Conservation (phyloP, 2,797 vertebrate genomes). For the Agapornis canus region DNA sequence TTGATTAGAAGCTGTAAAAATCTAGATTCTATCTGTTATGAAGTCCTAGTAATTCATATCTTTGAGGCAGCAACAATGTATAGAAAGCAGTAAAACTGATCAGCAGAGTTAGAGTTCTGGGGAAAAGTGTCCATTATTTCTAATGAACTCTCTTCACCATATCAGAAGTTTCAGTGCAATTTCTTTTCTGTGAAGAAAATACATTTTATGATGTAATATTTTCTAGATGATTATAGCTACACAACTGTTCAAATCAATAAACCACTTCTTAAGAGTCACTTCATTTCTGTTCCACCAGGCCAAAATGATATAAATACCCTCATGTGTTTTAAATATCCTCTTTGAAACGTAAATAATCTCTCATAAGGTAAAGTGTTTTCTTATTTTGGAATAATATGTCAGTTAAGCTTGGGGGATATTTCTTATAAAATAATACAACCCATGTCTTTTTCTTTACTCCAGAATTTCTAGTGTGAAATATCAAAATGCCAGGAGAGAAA, state of each 20-base stretch:
- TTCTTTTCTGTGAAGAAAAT: background rate
- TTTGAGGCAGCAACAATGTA: background rate
- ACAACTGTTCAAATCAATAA: conserved; percentile 2
- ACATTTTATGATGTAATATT: background rate
- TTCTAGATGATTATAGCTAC: background rate
- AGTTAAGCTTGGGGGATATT: background rate
- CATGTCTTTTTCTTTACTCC: background rate
- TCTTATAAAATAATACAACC: background rate
- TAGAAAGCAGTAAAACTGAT: background rate
- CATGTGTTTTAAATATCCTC: background rate
- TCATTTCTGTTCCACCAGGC: background rate
- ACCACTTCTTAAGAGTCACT: background rate
- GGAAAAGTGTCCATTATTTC: background rate
- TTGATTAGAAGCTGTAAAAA: conserved; percentile 4
- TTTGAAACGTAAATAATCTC: background rate
- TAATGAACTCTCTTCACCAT: background rate
- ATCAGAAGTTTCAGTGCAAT: background rate
- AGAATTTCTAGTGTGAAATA: background rate
- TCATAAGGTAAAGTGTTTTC: background rate
- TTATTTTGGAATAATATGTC: background rate
- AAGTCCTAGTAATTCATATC: background rate
- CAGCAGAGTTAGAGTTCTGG: background rate
- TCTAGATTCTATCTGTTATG: background rate
- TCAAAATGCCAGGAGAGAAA: background rate
- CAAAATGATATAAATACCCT: background rate